These are phyloP conservation scores for Drosophila sp. DNA, from an alignment of 1,140 invertebrate genomes.

Conservation along the genomic window DNA sequence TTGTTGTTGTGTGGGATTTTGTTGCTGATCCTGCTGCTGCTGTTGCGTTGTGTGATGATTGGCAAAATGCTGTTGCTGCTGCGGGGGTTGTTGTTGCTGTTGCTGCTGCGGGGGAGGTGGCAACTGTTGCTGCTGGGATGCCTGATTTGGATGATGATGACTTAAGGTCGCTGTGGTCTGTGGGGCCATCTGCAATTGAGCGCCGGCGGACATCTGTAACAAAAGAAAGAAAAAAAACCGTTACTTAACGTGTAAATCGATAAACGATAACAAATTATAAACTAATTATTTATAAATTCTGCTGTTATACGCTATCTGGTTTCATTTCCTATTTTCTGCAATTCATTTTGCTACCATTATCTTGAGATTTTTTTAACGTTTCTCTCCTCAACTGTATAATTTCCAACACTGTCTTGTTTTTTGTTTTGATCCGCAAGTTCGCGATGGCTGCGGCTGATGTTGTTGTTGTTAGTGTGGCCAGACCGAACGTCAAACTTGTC, in stretches of 20 bases:
- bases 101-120: conserved; percentile 60
- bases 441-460: conserved; percentile 17
- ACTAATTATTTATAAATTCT: neutral
- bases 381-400: neutral
- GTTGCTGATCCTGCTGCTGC: conserved; percentile 53
- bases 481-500: conserved; percentile 21
- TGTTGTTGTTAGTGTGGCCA: conserved; percentile 10
- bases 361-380: neutral
- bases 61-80: conserved; percentile 67
- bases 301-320: neutral
- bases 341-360: neutral
- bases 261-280: neutral
- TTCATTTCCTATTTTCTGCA: neutral
- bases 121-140: conserved; percentile 54
- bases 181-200: conserved; percentile 97
- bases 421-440: conserved; percentile 74
- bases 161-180: conserved; percentile 93
- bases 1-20: conserved; percentile 42
- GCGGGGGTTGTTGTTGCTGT: conserved; percentile 43
- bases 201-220: conserved; percentile 95
- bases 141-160: conserved; percentile 85
- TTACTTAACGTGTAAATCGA: neutral
- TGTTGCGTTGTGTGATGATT: conserved; percentile 71
- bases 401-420: conserved; percentile 57
- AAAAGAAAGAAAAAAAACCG: conserved; percentile 13